Conservation (phyloP, 64 coral and sea anemone genomes). For the Orbicella faveolata region DNA sequence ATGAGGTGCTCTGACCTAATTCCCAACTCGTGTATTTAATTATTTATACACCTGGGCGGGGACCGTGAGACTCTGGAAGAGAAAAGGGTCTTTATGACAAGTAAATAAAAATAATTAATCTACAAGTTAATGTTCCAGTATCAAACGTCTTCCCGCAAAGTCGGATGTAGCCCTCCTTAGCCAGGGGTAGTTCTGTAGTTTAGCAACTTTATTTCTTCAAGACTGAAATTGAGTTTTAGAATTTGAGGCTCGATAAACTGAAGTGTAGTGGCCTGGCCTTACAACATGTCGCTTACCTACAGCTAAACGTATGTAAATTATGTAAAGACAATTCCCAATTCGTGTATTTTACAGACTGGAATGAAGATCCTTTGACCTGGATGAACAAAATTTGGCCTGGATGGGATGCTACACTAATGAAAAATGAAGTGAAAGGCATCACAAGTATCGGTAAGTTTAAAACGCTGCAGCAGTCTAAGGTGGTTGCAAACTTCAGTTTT, state of each 20-base stretch:
- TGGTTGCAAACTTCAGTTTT: constrained; percentile 23
- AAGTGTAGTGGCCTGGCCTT: constrained; percentile 21
- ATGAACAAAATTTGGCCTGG: constrained; percentile 22
- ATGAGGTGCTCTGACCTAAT: too few relatives aligned
- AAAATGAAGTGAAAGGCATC: constrained; percentile 16
- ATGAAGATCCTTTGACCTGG: background rate
- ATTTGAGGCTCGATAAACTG: background rate
- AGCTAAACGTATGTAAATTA: constrained; percentile 28
- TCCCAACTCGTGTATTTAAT: too few relatives aligned
- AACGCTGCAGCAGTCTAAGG: constrained; percentile 12
- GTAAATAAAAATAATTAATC: background rate
- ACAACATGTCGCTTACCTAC: background rate
- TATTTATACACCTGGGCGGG: too few relatives aligned
- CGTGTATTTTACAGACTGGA: constrained; percentile 1
- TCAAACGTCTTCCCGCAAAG: constrained; percentile 16
- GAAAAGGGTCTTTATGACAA: background rate
- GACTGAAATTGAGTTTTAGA: constrained; percentile 32
- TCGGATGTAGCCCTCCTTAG: constrained; percentile 15
- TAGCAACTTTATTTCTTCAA: constrained; percentile 7
- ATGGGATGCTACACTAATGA: background rate
- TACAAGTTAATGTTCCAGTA: background rate
- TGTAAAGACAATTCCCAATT: constrained; percentile 33
- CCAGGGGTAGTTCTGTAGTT: constrained; percentile 1
- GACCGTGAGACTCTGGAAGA: too few relatives aligned
- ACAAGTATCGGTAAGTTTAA: constrained; percentile 27